These are phyloP conservation scores for Aporophyla nigra DNA, from an alignment of 2,888 invertebrate species.

Conservation along the genomic window DNA sequence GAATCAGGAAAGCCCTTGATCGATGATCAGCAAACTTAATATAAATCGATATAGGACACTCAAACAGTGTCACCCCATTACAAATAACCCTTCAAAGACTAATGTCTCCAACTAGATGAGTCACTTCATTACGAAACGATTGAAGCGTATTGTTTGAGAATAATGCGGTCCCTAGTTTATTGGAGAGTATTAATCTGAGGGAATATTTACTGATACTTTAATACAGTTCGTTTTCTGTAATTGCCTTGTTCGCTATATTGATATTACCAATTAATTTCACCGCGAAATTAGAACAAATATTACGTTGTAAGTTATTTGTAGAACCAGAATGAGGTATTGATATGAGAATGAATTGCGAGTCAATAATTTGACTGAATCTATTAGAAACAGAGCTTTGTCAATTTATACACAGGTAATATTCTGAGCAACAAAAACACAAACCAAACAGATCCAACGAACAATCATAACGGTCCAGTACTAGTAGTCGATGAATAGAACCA, in stretches of 20 bases:
- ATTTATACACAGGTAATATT: neutral
- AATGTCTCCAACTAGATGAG: conserved; percentile 19
- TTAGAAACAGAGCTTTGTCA: neutral
- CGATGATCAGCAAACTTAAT: neutral
- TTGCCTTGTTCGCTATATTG: conserved; percentile 43
- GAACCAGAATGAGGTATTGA: conserved; percentile 4
- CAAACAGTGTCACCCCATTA: conserved; percentile 17
- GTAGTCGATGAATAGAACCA: conserved; percentile 6
- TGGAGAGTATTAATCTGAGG: conserved; percentile 55
- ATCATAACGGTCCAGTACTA: neutral
- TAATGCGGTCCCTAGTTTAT: conserved; percentile 47
- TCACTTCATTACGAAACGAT: conserved; percentile 48
- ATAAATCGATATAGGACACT: conserved; percentile 5
- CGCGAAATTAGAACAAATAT: conserved; percentile 22
- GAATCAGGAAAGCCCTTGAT: neutral
- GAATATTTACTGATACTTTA: conserved; percentile 61
- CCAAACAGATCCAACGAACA: neutral
- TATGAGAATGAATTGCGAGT: neutral
- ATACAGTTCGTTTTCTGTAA: conserved; percentile 50
- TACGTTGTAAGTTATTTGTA: conserved; percentile 15
- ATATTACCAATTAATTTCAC: conserved; percentile 43
- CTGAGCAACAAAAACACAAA: conserved; percentile 3
- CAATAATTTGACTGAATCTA: neutral
- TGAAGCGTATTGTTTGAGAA: conserved; percentile 51
- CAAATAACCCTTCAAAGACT: conserved; percentile 35